A percentile compares a stretch with the other conserved stretches of the same genome.
phyloP scores from a whole-genome alignment of 2,113 vertebrate genomes.

The Sigmodon hispidus region DNA sequence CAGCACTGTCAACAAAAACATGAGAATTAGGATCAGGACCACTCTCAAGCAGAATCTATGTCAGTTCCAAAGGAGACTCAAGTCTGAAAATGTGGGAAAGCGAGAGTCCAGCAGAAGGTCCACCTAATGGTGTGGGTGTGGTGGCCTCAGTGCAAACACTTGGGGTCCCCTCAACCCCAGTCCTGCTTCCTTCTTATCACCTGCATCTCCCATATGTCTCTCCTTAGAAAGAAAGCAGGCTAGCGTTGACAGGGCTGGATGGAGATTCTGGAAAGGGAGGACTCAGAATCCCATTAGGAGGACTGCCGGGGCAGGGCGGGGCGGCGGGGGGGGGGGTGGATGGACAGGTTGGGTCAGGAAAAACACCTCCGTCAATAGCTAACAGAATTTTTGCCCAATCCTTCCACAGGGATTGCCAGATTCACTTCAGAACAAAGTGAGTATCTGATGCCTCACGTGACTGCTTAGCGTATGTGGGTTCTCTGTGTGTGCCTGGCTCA shows the following conservation, averaged over 20 bases:
- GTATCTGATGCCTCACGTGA: constrained; percentile 24
- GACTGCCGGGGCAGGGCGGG: too few relatives aligned
- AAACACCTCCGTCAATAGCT: not conserved
- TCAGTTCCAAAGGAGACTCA: not conserved
- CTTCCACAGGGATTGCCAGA: constrained; percentile 67
- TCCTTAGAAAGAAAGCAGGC: not conserved
- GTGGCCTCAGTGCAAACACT: too few relatives aligned
- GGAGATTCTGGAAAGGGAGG: not conserved
- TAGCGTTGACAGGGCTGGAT: not conserved
- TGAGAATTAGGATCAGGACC: not conserved
- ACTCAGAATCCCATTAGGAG: not conserved
- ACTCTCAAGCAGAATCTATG: constrained; percentile 8
- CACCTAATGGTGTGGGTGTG: not conserved
- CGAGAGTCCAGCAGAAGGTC: not conserved
- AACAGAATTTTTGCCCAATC: constrained; percentile 41
- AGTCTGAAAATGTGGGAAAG: not conserved
- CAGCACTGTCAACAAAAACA: not conserved
- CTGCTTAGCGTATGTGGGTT: not conserved
- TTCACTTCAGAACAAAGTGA: constrained; percentile 77
- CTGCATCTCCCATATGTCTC: not conserved
- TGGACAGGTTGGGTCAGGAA: not conserved
- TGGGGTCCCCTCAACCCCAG: not conserved
- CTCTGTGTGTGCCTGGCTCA: not conserved
- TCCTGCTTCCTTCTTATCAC: not conserved
- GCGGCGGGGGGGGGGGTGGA: too few relatives aligned